Conservation (phyloP, 2,113 vertebrate genomes). For the Perca flavescens region DNA sequence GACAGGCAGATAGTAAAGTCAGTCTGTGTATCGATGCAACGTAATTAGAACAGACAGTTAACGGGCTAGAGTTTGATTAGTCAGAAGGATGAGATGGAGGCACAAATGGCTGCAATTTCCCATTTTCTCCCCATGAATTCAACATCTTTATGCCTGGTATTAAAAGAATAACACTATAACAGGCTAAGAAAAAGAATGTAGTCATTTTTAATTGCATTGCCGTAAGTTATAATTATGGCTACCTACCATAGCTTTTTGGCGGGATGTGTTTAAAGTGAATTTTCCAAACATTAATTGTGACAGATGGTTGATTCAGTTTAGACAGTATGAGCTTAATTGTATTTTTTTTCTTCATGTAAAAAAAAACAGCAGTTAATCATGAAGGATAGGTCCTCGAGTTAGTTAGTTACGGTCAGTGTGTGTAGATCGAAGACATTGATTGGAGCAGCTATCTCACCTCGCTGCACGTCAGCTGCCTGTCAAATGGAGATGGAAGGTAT, state of each 20-base stretch:
- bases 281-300: conserved; percentile 38
- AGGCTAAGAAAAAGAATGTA: conserved; percentile 42
- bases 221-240: conserved; percentile 53
- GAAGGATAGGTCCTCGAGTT: conserved; percentile 56
- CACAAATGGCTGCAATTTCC: conserved; percentile 43
- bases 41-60: conserved; percentile 67
- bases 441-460: conserved; percentile 66
- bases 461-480: conserved; percentile 69
- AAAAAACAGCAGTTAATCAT: conserved; percentile 48
- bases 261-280: conserved; percentile 35
- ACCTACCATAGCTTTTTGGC: conserved; percentile 14
- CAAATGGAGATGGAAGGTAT: conserved; percentile 70
- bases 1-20: conserved; percentile 34
- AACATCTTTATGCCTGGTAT: conserved; percentile 56
- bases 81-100: conserved; percentile 39
- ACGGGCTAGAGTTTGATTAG: conserved; percentile 58
- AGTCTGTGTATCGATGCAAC: conserved; percentile 33
- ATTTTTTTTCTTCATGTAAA: conserved; percentile 1
- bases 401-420: conserved; percentile 52
- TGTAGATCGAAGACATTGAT: conserved; percentile 80
- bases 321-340: conserved; percentile 23
- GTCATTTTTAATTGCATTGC: conserved; percentile 53
- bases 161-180: conserved; percentile 56
- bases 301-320: conserved; percentile 35
- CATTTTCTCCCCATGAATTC: conserved; percentile 44